phyloP scores from a whole-genome alignment of 2,113 vertebrate species.

The Festucalex cinctus region DNA sequence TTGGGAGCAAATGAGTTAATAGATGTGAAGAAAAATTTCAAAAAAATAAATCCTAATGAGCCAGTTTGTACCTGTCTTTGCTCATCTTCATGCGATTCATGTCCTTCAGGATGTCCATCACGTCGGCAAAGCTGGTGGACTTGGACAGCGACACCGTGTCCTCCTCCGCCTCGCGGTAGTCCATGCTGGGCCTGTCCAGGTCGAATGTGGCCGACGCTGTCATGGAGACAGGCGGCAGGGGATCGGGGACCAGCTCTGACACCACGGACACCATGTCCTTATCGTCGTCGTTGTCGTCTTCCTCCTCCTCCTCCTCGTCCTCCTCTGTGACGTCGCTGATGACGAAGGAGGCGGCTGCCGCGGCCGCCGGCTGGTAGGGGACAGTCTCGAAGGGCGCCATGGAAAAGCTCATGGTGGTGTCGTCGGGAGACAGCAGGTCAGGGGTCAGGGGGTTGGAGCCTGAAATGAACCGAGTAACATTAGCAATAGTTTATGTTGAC shows the following conservation, averaged over 20 bases:
- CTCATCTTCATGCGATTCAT: slow-evolving; percentile 97
- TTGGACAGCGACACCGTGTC: slow-evolving; percentile 91
- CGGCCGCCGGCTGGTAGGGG: slow-evolving; percentile 81
- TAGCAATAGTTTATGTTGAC: too few species aligned
- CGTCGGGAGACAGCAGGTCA: slow-evolving; percentile 90
- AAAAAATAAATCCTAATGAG: neutral
- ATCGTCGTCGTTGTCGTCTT: slow-evolving; percentile 63
- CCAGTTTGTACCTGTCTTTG: slow-evolving; percentile 81
- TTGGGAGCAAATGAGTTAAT: too few species aligned
- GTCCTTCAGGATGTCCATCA: slow-evolving; percentile 97
- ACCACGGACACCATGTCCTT: slow-evolving; percentile 78
- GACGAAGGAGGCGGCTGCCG: slow-evolving; percentile 84
- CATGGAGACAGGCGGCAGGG: slow-evolving; percentile 80
- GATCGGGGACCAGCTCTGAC: slow-evolving; percentile 83
- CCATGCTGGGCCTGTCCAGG: slow-evolving; percentile 80
- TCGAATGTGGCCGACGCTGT: slow-evolving; percentile 85
- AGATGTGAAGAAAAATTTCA: too few species aligned
- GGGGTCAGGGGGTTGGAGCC: slow-evolving; percentile 87
- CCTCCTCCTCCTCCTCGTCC: slow-evolving; percentile 80
- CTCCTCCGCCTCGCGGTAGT: slow-evolving; percentile 89
- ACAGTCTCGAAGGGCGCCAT: slow-evolving; percentile 84
- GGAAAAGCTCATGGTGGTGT: slow-evolving; percentile 89
- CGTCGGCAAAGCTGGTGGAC: slow-evolving; percentile 97
- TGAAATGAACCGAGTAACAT: slow-evolving; percentile 53
- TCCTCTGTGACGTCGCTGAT: slow-evolving; percentile 95